A percentile compares a stretch with the other conserved stretches of the same genome.
These are phyloP conservation scores for Spermophilus dauricus DNA, from an alignment of 2,113 vertebrate genomes.

Conservation along the genomic window DNA sequence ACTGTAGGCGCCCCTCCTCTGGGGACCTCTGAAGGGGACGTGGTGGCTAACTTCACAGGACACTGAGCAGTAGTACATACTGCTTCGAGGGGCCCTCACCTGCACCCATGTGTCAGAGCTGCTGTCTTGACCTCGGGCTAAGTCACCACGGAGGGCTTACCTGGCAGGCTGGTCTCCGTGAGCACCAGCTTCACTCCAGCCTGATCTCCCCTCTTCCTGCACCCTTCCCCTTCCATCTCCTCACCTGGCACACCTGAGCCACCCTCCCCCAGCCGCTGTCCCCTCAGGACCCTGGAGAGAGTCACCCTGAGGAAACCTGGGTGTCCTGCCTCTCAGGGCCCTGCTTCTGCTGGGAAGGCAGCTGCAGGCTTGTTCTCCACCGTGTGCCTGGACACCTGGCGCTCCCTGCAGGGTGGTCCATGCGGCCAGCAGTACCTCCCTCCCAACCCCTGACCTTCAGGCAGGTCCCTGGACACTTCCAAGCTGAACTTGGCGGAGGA, in stretches of 20 bases:
- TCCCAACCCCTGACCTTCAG: background rate
- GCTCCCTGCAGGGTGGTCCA: too few species aligned
- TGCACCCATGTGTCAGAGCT: accelerated
- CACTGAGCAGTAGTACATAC: too few species aligned
- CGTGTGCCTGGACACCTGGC: background rate
- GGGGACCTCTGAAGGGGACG: too few species aligned
- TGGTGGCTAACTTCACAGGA: background rate
- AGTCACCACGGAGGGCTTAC: background rate
- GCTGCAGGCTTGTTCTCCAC: background rate
- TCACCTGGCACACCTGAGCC: background rate
- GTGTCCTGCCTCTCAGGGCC: background rate
- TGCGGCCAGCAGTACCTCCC: background rate
- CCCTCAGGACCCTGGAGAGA: background rate
- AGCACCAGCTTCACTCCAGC: background rate
- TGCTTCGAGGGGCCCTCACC: background rate
- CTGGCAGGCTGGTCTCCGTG: background rate
- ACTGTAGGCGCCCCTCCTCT: background rate
- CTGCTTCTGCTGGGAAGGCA: background rate
- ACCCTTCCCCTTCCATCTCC: background rate
- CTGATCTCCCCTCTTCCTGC: background rate
- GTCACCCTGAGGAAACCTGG: background rate
- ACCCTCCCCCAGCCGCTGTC: background rate
- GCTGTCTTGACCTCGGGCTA: background rate
- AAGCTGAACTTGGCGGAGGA: background rate
- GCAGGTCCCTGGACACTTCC: background rate